Conservation (phyloP, 2,888 invertebrate species). For the Mythimna vitellina region DNA sequence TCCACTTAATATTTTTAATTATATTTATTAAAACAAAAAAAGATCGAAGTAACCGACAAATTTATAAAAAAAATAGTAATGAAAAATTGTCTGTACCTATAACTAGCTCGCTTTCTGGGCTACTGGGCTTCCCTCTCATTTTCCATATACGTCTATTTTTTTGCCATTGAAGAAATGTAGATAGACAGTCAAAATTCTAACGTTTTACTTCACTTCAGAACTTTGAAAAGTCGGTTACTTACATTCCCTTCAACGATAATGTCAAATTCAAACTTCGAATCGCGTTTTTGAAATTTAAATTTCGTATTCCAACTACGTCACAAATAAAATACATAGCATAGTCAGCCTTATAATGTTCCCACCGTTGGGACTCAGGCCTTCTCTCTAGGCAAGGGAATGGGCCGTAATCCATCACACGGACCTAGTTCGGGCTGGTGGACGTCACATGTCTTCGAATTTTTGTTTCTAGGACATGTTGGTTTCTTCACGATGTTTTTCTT, state of each 20-base stretch:
- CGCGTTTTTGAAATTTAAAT: constrained; percentile 47
- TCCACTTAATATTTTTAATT: neutral
- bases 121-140: neutral
- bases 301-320: constrained; percentile 36
- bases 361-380: too few species aligned
- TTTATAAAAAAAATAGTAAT: too few species aligned
- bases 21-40: neutral
- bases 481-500: too few species aligned
- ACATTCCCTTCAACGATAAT: constrained; percentile 25
- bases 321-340: constrained; percentile 17
- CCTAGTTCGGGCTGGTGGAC: too few species aligned
- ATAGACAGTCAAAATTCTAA: neutral
- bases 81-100: too few species aligned
- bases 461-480: too few species aligned
- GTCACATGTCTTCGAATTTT: too few species aligned
- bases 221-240: neutral
- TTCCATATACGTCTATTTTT: neutral
- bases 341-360: too few species aligned
- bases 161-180: neutral
- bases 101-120: too few species aligned
- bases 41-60: too few species aligned
- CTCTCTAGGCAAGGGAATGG: too few species aligned
- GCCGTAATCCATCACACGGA: too few species aligned
- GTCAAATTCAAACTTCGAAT: constrained; percentile 30
- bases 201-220: neutral